Conservation (phyloP, 2,113 vertebrate genomes). For the Crotalus horridus region DNA sequence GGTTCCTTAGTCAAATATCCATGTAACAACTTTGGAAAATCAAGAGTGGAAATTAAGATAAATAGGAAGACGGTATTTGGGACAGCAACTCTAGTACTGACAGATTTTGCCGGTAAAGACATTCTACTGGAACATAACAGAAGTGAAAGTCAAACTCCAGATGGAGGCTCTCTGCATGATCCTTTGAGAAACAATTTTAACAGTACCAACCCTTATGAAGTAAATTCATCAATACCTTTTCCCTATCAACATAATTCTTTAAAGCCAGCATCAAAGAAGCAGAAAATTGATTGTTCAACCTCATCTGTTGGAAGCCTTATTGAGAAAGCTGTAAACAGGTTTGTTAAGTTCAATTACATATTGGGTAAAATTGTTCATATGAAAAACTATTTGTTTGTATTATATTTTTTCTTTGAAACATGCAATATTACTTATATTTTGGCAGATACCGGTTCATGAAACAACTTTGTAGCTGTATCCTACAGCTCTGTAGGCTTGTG, state of each 20-base stretch:
- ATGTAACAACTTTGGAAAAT: slow-evolving; percentile 81
- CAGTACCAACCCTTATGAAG: slow-evolving; percentile 30
- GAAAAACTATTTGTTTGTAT: neutral
- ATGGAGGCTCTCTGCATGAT: slow-evolving; percentile 18
- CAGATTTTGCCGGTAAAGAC: slow-evolving; percentile 72
- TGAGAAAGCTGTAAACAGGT: slow-evolving; percentile 52
- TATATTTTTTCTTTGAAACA: neutral
- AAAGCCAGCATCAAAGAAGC: slow-evolving; percentile 82
- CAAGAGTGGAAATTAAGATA: slow-evolving; percentile 80
- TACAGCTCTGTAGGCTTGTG: neutral
- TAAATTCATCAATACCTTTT: slow-evolving; percentile 10
- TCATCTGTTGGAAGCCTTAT: slow-evolving; percentile 52
- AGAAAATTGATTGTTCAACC: slow-evolving; percentile 74
- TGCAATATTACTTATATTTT: neutral
- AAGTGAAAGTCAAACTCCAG: neutral
- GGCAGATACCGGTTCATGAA: neutral
- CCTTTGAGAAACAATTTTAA: slow-evolving; percentile 49
- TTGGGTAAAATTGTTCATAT: neutral
- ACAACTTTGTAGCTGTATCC: neutral
- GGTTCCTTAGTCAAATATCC: slow-evolving; percentile 82
- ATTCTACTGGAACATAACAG: slow-evolving; percentile 10
- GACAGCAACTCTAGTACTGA: slow-evolving; percentile 83
- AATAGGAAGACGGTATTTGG: slow-evolving; percentile 87
- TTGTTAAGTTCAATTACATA: slow-evolving; percentile 37
- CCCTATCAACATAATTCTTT: slow-evolving; percentile 62